phyloP scores from a whole-genome alignment of 2,797 vertebrate genomes.

The Varecia variegata region DNA sequence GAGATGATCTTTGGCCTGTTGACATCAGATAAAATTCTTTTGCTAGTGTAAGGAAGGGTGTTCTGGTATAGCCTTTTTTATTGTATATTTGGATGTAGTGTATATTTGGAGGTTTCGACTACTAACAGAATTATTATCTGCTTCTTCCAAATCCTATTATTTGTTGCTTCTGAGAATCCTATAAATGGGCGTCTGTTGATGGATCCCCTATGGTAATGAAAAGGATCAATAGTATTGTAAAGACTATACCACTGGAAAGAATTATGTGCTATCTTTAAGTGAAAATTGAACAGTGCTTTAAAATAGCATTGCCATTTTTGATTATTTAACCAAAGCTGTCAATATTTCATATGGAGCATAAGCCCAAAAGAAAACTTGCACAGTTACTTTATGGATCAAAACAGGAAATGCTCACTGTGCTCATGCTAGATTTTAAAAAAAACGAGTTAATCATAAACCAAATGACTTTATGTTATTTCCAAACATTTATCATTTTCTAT shows the following conservation, averaged over 20 bases:
- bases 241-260: conserved; percentile 81
- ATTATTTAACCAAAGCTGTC: conserved; percentile 85
- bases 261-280: conserved; percentile 85
- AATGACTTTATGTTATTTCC: conserved; percentile 63
- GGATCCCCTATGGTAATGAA: conserved; percentile 83
- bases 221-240: conserved; percentile 84
- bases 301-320: conserved; percentile 82
- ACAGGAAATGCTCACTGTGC: conserved; percentile 50
- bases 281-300: conserved; percentile 87
- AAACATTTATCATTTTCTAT: conserved; percentile 75
- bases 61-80: conserved; percentile 10
- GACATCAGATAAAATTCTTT: conserved; percentile 57
- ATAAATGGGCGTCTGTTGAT: conserved; percentile 80
- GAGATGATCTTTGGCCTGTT: background rate
- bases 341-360: conserved; percentile 79
- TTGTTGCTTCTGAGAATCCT: conserved; percentile 80
- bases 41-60: conserved; percentile 45
- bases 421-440: conserved; percentile 47
- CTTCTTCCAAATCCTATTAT: conserved; percentile 78
- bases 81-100: conserved; percentile 14
- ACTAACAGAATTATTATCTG: conserved; percentile 78
- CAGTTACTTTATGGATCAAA: conserved; percentile 66
- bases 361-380: conserved; percentile 72
- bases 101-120: conserved; percentile 58
- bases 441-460: conserved; percentile 73